phyloP scores from a whole-genome alignment of 1,140 invertebrate genomes.

The Drosophila eugracilis region DNA sequence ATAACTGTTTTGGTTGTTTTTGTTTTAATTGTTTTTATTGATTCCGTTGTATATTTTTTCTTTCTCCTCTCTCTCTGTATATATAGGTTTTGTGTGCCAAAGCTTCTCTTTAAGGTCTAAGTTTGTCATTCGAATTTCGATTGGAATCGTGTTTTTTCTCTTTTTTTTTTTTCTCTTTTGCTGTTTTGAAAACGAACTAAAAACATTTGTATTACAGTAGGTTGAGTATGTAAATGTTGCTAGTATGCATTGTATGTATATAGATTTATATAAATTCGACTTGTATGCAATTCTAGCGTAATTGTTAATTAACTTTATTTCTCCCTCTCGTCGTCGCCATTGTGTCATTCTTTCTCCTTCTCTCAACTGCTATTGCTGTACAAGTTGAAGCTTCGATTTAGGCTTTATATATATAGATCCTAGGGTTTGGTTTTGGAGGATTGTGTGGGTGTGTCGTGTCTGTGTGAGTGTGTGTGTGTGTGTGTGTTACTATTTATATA shows the following conservation, averaged over 20 bases:
- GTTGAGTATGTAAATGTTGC: slow-evolving; percentile 52
- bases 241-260: slow-evolving; percentile 44
- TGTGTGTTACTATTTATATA: slow-evolving; percentile 48
- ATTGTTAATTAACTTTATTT: slow-evolving; percentile 43
- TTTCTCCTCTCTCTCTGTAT: too few relatives aligned
- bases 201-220: slow-evolving; percentile 54
- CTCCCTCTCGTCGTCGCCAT: neutral
- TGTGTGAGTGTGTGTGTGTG: slow-evolving; percentile 30
- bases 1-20: slow-evolving; percentile 33
- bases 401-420: slow-evolving; percentile 27
- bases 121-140: slow-evolving; percentile 22
- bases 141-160: too few relatives aligned
- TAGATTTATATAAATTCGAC: slow-evolving; percentile 79
- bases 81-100: slow-evolving; percentile 74
- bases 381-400: slow-evolving; percentile 56
- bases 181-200: slow-evolving; percentile 43
- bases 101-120: slow-evolving; percentile 48
- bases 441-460: slow-evolving; percentile 22
- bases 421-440: slow-evolving; percentile 3
- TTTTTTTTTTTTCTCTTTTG: too few relatives aligned
- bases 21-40: slow-evolving; percentile 23
- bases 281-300: slow-evolving; percentile 81
- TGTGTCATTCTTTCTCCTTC: slow-evolving; percentile 6
- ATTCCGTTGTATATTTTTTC: slow-evolving; percentile 20
- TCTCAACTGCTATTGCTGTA: slow-evolving; percentile 46